Evolutionary conservation across 2,797 vertebrate species (phyloP).

Genomic region (Triplophysa yarkandensis): DNA sequence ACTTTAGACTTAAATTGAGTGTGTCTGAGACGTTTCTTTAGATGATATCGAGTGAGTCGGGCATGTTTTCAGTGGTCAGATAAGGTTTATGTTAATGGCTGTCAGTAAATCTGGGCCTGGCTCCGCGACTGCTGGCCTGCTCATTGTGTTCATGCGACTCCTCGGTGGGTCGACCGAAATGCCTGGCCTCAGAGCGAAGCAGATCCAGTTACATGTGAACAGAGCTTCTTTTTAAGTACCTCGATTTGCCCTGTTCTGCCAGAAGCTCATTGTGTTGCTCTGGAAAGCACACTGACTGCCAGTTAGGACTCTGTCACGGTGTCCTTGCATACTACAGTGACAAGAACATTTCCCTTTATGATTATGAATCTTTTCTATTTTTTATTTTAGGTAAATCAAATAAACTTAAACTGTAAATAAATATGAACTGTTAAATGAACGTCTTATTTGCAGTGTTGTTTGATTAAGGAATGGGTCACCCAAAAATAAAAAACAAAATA

Average conservation of each 20-base stretch:
- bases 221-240: constrained; percentile 81
- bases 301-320: constrained; percentile 22
- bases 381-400: too few relatives aligned
- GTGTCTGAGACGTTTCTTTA: constrained; percentile 44
- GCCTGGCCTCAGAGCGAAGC: constrained; percentile 72
- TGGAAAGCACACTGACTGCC: constrained; percentile 56
- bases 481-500: too few relatives aligned
- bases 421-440: constrained; percentile 19
- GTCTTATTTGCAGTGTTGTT: too few relatives aligned
- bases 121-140: constrained; percentile 56
- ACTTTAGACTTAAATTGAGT: constrained; percentile 27
- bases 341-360: not conserved
- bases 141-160: constrained; percentile 66
- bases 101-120: constrained; percentile 55
- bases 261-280: constrained; percentile 73
- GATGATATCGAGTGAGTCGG: constrained; percentile 34
- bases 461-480: too few relatives aligned
- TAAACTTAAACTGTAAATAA: constrained; percentile 7
- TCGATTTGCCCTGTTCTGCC: constrained; percentile 74
- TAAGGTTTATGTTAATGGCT: constrained; percentile 50
- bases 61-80: constrained; percentile 43
- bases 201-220: constrained; percentile 80
- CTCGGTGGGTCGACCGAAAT: constrained; percentile 71
- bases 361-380: too few relatives aligned
- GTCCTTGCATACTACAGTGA: constrained; percentile 12